Percentiles rank a stretch among this genome's conserved stretches.
Conservation (phyloP, 2,888 invertebrate species). For the Brassicogethes aeneus region DNA sequence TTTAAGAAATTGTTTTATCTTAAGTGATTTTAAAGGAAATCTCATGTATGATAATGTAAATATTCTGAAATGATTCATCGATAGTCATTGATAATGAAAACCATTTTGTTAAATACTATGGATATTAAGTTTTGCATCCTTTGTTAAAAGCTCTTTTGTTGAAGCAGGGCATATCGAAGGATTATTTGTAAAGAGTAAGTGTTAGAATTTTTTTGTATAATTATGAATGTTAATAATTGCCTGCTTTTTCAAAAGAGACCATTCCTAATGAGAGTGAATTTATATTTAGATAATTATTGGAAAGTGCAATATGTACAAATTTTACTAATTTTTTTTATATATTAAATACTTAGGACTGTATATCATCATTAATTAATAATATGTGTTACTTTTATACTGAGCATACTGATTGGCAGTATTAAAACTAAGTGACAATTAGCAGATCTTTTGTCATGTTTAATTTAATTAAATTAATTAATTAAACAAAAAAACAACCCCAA, state of each 20-base stretch:
- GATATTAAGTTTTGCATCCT: constrained; percentile 19
- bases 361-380: constrained; percentile 37
- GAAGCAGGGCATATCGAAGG: too few relatives aligned
- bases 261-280: constrained; percentile 32
- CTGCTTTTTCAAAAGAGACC: constrained; percentile 26
- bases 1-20: background rate
- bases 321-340: constrained; percentile 46
- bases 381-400: constrained; percentile 40
- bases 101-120: constrained; percentile 13
- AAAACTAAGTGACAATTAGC: constrained; percentile 14
- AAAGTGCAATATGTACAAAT: constrained; percentile 70
- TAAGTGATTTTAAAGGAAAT: constrained; percentile 20
- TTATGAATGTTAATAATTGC: constrained; percentile 4
- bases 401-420: constrained; percentile 42
- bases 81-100: constrained; percentile 13
- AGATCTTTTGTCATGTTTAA: constrained; percentile 1
- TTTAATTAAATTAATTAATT: too few relatives aligned
- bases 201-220: background rate
- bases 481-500: constrained; percentile 11
- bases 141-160: constrained; percentile 26
- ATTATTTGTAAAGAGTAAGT: background rate
- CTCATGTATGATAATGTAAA: constrained; percentile 24
- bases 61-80: constrained; percentile 18
- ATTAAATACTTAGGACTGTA: constrained; percentile 38
- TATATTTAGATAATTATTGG: constrained; percentile 15